These are phyloP conservation scores for Dascillus cervinus DNA, from an alignment of 2,888 invertebrate species.

Conservation along the genomic window DNA sequence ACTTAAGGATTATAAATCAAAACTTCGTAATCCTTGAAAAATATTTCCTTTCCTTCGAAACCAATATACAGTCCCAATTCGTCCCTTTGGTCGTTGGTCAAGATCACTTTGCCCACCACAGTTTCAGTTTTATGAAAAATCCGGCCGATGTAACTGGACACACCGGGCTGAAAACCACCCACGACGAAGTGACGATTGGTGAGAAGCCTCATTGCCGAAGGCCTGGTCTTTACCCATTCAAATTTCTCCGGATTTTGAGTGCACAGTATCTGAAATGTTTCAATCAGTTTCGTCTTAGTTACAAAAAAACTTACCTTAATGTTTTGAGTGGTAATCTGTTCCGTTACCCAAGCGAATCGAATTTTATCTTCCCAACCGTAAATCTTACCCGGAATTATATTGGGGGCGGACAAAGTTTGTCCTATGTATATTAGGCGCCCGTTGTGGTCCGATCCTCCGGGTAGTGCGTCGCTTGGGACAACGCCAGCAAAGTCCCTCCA, in stretches of 20 bases:
- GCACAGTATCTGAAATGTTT: slow-evolving; percentile 7
- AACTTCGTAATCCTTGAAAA: too few relatives aligned
- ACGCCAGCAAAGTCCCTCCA: slow-evolving; percentile 13
- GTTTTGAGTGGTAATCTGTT: slow-evolving; percentile 3
- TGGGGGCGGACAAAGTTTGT: slow-evolving; percentile 4
- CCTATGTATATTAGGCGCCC: slow-evolving; percentile 11
- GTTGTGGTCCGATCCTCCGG: slow-evolving; percentile 8
- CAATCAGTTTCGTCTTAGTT: neutral
- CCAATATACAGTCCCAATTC: too few relatives aligned
- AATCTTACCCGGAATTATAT: slow-evolving; percentile 6
- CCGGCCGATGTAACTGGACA: slow-evolving; percentile 6
- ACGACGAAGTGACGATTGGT: slow-evolving; percentile 1
- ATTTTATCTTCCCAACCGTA: slow-evolving; percentile 4
- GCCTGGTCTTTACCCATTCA: slow-evolving; percentile 3
- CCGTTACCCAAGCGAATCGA: slow-evolving; percentile 3
- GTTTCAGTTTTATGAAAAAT: slow-evolving; percentile 1
- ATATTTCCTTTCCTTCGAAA: too few relatives aligned
- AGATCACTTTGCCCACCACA: slow-evolving; percentile 8
- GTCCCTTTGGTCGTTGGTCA: too few relatives aligned
- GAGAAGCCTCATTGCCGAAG: neutral
- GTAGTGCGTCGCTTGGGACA: slow-evolving; percentile 10
- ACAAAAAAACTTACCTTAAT: slow-evolving; percentile 2
- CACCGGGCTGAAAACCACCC: slow-evolving; percentile 4
- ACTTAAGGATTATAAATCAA: too few relatives aligned
- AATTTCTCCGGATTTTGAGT: slow-evolving; percentile 4